These are phyloP conservation scores for Corynorhinus townsendii DNA, from an alignment of 2,113 vertebrate genomes.

Conservation along the genomic window DNA sequence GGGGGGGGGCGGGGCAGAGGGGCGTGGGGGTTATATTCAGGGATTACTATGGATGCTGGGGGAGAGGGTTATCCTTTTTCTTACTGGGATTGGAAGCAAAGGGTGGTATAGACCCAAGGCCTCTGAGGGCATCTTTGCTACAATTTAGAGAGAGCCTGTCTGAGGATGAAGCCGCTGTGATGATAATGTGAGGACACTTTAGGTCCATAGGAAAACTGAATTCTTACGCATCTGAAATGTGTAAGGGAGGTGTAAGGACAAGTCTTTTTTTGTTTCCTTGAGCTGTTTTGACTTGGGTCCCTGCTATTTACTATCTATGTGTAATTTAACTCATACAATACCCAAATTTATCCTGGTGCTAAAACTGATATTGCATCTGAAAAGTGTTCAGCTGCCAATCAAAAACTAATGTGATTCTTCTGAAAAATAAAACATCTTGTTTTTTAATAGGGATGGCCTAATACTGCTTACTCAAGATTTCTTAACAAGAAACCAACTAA, in stretches of 20 bases:
- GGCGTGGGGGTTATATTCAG: not conserved
- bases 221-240: not conserved
- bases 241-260: not conserved
- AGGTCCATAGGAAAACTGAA: not conserved
- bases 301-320: not conserved
- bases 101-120: not conserved
- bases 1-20: no score
- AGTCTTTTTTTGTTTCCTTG: slow-evolving; percentile 1
- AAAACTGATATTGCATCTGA: not conserved
- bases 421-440: not conserved
- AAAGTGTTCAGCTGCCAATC: not conserved
- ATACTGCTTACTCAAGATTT: not conserved
- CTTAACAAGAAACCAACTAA: not conserved
- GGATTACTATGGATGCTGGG: not conserved
- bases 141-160: not conserved
- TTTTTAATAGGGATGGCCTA: not conserved
- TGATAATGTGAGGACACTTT: not conserved
- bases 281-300: slow-evolving; percentile 1
- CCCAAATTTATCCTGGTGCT: not conserved
- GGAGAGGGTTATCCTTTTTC: not conserved
- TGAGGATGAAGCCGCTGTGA: not conserved
- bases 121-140: not conserved
- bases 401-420: slow-evolving; percentile 1
- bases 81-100: not conserved
- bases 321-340: not conserved